phyloP scores from a whole-genome alignment of 2,113 vertebrate species.

The Maccullochella peelii region DNA sequence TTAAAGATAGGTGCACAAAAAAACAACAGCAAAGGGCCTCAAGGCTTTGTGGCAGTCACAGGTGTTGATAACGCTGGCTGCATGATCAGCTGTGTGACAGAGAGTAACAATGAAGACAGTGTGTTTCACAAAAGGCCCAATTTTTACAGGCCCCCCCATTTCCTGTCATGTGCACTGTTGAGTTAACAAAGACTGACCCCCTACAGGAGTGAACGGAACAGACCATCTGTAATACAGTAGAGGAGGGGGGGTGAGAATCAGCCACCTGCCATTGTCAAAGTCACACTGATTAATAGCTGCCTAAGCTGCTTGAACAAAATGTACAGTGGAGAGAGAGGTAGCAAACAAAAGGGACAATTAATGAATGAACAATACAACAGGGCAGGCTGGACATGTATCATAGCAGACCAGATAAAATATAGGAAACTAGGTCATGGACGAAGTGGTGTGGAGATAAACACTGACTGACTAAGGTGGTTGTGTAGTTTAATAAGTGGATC shows the following conservation, averaged over 20 bases:
- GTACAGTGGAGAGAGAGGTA: conserved; percentile 9
- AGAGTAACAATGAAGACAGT: not conserved
- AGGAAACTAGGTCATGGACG: conserved; percentile 31
- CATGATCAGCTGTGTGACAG: conserved; percentile 1
- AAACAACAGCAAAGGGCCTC: not conserved
- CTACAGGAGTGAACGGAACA: conserved; percentile 23
- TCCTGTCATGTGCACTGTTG: conserved; percentile 21
- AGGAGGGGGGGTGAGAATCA: conserved; percentile 29
- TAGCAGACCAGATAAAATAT: not conserved
- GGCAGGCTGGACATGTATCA: not conserved
- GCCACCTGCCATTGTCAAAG: conserved; percentile 69
- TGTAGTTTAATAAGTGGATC: not conserved
- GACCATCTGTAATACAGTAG: conserved; percentile 42
- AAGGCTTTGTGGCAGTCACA: conserved; percentile 2
- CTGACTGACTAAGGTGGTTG: not conserved
- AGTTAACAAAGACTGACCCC: conserved; percentile 32
- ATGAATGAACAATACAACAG: not conserved
- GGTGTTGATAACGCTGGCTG: conserved; percentile 10
- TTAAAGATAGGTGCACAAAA: not conserved
- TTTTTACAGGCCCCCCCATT: not conserved
- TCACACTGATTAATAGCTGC: conserved; percentile 65
- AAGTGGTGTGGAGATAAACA: conserved; percentile 16
- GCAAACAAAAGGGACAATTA: conserved; percentile 48
- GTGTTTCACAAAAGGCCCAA: not conserved
- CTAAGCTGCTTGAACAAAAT: conserved; percentile 63